These are phyloP conservation scores for Scelioninae gen. 1 DNA, from an alignment of 2,888 invertebrate genomes.

Conservation along the genomic window DNA sequence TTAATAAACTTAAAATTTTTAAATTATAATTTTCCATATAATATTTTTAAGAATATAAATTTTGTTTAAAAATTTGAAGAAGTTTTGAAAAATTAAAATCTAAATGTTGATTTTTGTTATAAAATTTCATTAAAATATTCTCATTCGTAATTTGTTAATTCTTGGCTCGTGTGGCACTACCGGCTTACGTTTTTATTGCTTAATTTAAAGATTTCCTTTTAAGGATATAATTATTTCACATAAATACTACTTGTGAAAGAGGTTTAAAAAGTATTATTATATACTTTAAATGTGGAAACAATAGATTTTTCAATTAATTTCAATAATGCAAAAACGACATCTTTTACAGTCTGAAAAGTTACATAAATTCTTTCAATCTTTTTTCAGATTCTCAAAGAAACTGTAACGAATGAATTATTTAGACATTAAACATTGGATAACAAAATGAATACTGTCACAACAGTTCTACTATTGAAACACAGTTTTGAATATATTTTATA, in stretches of 20 bases:
- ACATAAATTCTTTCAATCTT: constrained; percentile 22
- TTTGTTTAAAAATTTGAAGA: too few species aligned
- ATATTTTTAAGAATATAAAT: too few species aligned
- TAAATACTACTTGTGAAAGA: too few species aligned
- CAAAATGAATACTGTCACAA: constrained; percentile 27
- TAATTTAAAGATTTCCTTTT: too few species aligned
- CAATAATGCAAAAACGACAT: constrained; percentile 16
- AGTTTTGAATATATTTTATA: neutral
- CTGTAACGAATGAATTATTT: constrained; percentile 49
- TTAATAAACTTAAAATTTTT: too few species aligned
- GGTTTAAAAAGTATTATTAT: neutral
- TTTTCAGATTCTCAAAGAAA: constrained; percentile 36
- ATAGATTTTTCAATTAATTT: constrained; percentile 6
- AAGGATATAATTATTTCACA: too few species aligned
- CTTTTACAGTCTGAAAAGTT: constrained; percentile 1
- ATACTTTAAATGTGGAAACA: neutral
- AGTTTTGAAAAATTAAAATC: too few species aligned
- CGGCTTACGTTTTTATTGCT: neutral
- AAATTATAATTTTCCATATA: too few species aligned
- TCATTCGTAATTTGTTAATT: neutral
- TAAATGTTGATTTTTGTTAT: too few species aligned
- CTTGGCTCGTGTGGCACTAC: neutral
- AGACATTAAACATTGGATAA: constrained; percentile 9
- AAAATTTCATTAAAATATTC: too few species aligned
- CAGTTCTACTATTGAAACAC: neutral